These are phyloP conservation scores for Gasterosteus aculeatus DNA, from an alignment of 2,113 vertebrate species.

Conservation along the genomic window DNA sequence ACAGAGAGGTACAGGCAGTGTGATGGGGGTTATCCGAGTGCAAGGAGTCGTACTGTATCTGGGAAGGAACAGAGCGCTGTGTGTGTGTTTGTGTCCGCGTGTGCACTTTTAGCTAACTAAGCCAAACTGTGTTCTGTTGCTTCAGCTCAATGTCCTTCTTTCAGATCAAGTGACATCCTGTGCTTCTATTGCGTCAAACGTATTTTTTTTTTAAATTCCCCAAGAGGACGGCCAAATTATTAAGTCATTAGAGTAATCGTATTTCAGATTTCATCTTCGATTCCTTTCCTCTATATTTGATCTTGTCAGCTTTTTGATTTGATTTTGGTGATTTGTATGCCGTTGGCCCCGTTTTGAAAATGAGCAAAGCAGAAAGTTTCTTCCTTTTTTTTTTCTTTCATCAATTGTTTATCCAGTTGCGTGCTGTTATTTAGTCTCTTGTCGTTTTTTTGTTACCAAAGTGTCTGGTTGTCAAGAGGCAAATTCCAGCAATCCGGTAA, in stretches of 20 bases:
- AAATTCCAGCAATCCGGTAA: slow-evolving; percentile 37
- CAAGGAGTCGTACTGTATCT: slow-evolving; percentile 33
- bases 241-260: slow-evolving; percentile 63
- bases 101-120: slow-evolving; percentile 12
- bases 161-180: slow-evolving; percentile 47
- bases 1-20: slow-evolving; percentile 16
- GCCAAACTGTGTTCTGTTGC: slow-evolving; percentile 3
- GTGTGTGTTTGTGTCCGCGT: slow-evolving; percentile 21
- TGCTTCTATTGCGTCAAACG: slow-evolving; percentile 53
- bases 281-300: slow-evolving; percentile 49
- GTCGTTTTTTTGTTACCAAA: slow-evolving; percentile 11
- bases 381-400: neutral
- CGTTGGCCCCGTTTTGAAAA: slow-evolving; percentile 31
- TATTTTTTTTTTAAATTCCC: slow-evolving; percentile 52
- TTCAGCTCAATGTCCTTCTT: slow-evolving; percentile 47
- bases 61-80: slow-evolving; percentile 38
- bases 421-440: slow-evolving; percentile 11
- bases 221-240: slow-evolving; percentile 61
- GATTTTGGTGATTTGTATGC: slow-evolving; percentile 50
- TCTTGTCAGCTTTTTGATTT: slow-evolving; percentile 56
- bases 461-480: slow-evolving; percentile 36
- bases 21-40: slow-evolving; percentile 44
- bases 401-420: neutral
- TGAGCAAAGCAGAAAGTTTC: neutral
- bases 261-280: slow-evolving; percentile 59